Conservation (phyloP, 2,797 vertebrate species). For the Arnoldichthys spilopterus region DNA sequence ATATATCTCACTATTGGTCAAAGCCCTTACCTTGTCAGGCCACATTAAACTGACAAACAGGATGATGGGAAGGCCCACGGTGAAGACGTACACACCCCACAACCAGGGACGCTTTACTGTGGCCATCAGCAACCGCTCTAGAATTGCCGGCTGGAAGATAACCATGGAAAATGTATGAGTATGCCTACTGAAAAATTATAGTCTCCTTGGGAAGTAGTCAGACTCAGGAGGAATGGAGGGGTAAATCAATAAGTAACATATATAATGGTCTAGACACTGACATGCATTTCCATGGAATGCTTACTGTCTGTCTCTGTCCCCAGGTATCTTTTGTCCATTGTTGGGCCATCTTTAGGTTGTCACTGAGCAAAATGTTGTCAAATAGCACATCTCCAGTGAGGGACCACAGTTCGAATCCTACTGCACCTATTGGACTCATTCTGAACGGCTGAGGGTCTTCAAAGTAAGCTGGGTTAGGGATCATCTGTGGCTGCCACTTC, state of each 20-base stretch:
- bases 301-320: slow-evolving; percentile 57
- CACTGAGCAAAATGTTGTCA: slow-evolving; percentile 65
- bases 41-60: slow-evolving; percentile 82
- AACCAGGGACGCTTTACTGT: slow-evolving; percentile 76
- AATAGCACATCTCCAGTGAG: slow-evolving; percentile 62
- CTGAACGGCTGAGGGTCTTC: slow-evolving; percentile 55
- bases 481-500: slow-evolving; percentile 56
- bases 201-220: neutral
- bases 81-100: slow-evolving; percentile 77
- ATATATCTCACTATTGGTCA: neutral
- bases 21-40: slow-evolving; percentile 75
- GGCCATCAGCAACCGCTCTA: slow-evolving; percentile 71
- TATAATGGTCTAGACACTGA: neutral
- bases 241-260: neutral
- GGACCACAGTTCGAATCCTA: slow-evolving; percentile 69
- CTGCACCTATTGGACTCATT: slow-evolving; percentile 56
- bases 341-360: slow-evolving; percentile 45
- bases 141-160: slow-evolving; percentile 64
- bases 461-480: slow-evolving; percentile 58
- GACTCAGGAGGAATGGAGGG: neutral
- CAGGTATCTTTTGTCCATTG: slow-evolving; percentile 64
- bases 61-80: slow-evolving; percentile 76
- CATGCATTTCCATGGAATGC: neutral
- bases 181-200: neutral
- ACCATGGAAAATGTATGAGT: neutral